These are phyloP conservation scores for Phyllopteryx taeniolatus DNA, from an alignment of 2,113 vertebrate species.

Conservation along the genomic window DNA sequence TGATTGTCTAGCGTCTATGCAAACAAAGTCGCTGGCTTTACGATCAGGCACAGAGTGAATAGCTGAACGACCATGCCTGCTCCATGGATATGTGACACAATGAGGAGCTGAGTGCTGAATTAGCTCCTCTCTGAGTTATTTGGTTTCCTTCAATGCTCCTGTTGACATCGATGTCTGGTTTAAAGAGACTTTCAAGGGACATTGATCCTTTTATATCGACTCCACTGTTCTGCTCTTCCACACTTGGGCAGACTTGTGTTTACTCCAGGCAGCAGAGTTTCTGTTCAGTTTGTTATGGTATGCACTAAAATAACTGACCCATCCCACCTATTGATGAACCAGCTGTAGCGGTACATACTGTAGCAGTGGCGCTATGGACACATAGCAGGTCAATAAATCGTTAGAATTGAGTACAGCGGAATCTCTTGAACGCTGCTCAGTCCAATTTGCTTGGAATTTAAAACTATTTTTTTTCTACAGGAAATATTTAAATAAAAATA, in stretches of 20 bases:
- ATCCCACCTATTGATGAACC: neutral
- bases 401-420: no score
- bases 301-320: neutral
- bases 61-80: neutral
- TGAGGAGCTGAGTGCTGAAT: constrained; percentile 16
- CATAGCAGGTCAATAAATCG: constrained; percentile 24
- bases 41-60: neutral
- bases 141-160: constrained; percentile 28
- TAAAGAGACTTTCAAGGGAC: neutral
- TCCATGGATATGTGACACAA: constrained; percentile 20
- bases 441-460: no score
- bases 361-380: neutral
- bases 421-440: no score
- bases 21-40: constrained; percentile 8
- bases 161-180: constrained; percentile 17
- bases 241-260: no score
- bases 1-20: constrained; percentile 36
- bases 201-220: constrained; percentile 1
- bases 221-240: neutral
- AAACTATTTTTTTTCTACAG: no score
- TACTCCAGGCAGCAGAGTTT: neutral
- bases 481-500: no score
- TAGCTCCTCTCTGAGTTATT: constrained; percentile 21
- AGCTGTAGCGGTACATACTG: neutral
- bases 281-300: neutral